Percentiles rank a stretch among this genome's conserved stretches.
Conservation (phyloP, 2,113 vertebrate genomes). For the Psilopsiagon aymara region DNA sequence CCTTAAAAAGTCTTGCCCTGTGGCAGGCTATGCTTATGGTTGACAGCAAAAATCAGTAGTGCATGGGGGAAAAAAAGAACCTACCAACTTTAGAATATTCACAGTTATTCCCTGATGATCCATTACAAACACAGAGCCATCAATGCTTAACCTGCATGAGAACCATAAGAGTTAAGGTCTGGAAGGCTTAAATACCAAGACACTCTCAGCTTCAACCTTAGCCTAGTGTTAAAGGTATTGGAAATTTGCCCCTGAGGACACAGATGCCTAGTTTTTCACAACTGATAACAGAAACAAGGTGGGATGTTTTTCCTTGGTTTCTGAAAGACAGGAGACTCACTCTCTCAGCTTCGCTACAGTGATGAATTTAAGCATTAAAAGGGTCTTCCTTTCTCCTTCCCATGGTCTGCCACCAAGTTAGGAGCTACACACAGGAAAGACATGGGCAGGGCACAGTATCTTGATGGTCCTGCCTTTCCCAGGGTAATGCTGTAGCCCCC, state of each 20-base stretch:
- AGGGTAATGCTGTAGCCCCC: not conserved
- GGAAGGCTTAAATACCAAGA: not conserved
- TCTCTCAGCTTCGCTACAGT: not conserved
- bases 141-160: not conserved
- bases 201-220: not conserved
- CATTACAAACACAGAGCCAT: not conserved
- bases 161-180: not conserved
- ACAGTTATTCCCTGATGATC: not conserved
- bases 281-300: not conserved
- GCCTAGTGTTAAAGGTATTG: not conserved
- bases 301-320: not conserved
- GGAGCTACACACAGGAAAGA: not conserved
- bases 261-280: not conserved
- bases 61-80: not conserved
- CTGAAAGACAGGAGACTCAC: not conserved
- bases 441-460: accelerated
- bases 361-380: not conserved
- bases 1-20: not conserved
- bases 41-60: not conserved
- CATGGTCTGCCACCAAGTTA: not conserved
- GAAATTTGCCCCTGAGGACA: not conserved
- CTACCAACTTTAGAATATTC: not conserved
- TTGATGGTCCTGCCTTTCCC: not conserved
- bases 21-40: not conserved
- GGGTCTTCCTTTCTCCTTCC: not conserved